A percentile compares a stretch with the other conserved stretches of the same genome.
Conservation (phyloP, 2,113 vertebrate species). For the Hippolais icterina region DNA sequence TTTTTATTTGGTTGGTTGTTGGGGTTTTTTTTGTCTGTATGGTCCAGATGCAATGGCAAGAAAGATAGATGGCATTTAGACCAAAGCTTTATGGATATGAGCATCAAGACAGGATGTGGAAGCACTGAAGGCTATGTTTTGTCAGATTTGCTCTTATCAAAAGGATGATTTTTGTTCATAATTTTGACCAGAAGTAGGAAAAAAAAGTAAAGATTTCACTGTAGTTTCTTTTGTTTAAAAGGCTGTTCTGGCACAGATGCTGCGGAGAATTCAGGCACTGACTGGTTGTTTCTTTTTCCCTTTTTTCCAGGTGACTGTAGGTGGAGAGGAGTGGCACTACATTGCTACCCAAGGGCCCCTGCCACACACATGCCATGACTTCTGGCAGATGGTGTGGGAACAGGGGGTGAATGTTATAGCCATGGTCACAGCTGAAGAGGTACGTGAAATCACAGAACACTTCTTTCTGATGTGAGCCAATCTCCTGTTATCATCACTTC, state of each 20-base stretch:
- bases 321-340: constrained; percentile 93
- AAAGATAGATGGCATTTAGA: not conserved
- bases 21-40: not conserved
- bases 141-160: not conserved
- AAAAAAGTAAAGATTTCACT: not conserved
- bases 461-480: not conserved
- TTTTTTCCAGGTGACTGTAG: constrained; percentile 83
- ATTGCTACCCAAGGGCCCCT: constrained; percentile 93
- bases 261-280: not conserved
- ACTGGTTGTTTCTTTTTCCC: not conserved
- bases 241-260: not conserved
- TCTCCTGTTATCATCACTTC: not conserved
- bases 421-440: constrained; percentile 96
- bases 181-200: not conserved
- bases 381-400: constrained; percentile 99
- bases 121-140: not conserved
- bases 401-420: constrained; percentile 94
- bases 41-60: not conserved
- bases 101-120: not conserved
- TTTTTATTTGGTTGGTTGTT: not conserved
- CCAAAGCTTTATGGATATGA: not conserved
- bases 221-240: not conserved
- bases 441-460: constrained; percentile 29
- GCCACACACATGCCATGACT: constrained; percentile 91
- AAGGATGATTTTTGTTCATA: not conserved